Percentiles rank a stretch among this genome's conserved stretches.
Conservation (phyloP, 2,113 vertebrate genomes). For the Platycercus adscitus region DNA sequence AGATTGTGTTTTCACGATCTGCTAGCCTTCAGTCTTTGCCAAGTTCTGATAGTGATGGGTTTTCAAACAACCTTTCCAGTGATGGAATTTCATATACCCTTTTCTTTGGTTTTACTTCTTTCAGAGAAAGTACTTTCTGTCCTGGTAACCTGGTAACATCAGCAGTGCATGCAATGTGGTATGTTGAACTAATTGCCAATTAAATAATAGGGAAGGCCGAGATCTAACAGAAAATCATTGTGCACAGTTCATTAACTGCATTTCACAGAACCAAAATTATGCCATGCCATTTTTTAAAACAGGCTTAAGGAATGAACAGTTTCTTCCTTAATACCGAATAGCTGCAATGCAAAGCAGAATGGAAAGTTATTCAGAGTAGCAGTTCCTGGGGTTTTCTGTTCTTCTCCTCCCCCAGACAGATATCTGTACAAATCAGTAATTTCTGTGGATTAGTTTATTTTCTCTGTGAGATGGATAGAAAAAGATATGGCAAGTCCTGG, state of each 20-base stretch:
- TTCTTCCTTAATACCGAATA: not conserved
- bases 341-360: not conserved
- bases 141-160: constrained; percentile 12
- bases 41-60: not conserved
- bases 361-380: not conserved
- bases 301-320: not conserved
- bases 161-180: not conserved
- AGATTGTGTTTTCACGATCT: not conserved
- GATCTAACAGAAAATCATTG: constrained; percentile 52
- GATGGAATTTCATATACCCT: constrained; percentile 27
- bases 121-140: constrained; percentile 25
- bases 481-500: not conserved
- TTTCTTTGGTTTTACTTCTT: constrained; percentile 10
- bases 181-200: constrained; percentile 59
- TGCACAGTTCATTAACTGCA: constrained; percentile 42
- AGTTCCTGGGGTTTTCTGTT: not conserved
- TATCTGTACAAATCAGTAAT: not conserved
- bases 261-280: constrained; percentile 15
- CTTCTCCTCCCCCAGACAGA: fast-evolving
- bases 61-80: constrained; percentile 2
- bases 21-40: not conserved
- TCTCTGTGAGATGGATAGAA: not conserved
- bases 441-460: not conserved
- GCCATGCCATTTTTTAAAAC: not conserved
- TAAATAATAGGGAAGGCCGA: constrained; percentile 29